A percentile compares a stretch with the other conserved stretches of the same genome.
These are phyloP conservation scores for Halcyon malimbica DNA, from an alignment of 2,113 vertebrate genomes.

Conservation along the genomic window DNA sequence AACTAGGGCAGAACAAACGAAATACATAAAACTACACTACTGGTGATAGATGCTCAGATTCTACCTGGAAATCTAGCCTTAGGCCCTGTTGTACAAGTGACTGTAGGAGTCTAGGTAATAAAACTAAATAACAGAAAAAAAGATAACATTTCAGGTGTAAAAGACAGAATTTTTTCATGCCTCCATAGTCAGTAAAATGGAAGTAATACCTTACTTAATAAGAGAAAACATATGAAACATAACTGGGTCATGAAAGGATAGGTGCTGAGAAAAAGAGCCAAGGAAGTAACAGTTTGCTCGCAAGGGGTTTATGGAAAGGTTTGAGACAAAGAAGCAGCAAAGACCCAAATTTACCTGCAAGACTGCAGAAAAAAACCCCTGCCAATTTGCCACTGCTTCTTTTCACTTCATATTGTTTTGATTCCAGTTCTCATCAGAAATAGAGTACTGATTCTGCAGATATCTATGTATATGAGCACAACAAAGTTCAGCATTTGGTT, in stretches of 20 bases:
- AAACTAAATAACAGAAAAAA: neutral
- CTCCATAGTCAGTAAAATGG: neutral
- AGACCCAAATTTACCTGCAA: neutral
- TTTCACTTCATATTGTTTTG: neutral
- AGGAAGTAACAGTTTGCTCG: neutral
- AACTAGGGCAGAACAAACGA: no score
- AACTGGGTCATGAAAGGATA: neutral
- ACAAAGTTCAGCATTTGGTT: neutral
- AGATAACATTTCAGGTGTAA: neutral
- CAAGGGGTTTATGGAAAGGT: neutral
- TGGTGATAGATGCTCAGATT: neutral
- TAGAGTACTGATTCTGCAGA: neutral
- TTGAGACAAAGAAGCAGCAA: neutral
- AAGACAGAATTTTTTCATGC: neutral
- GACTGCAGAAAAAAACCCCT: neutral
- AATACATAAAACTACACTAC: neutral
- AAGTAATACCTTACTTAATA: neutral
- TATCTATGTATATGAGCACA: neutral
- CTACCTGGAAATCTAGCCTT: neutral
- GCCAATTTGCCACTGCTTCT: neutral
- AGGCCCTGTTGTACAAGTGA: neutral
- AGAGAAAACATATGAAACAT: neutral
- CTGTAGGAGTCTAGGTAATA: neutral
- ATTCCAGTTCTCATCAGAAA: conserved; percentile 15
- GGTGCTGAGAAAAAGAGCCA: neutral